Percentiles rank a stretch among this genome's conserved stretches.
These are phyloP conservation scores for Rhamphomyia laevipes DNA, from an alignment of 2,888 invertebrate species.

Conservation along the genomic window DNA sequence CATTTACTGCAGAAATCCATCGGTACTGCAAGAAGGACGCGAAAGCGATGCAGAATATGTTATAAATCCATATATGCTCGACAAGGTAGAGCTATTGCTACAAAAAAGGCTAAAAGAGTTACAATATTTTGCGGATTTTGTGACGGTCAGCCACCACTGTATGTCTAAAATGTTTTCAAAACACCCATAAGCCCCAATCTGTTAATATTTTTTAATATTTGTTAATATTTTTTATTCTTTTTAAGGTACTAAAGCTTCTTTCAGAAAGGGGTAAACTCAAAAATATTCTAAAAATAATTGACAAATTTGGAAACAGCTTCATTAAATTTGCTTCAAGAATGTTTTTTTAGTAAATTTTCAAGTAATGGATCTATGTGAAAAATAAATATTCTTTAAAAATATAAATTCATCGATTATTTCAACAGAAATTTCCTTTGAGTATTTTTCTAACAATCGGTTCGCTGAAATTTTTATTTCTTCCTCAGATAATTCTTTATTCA, in stretches of 20 bases:
- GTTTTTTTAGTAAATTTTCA: neutral
- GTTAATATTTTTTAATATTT: too few species aligned
- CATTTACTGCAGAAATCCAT: conserved; percentile 1
- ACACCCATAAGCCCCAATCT: neutral
- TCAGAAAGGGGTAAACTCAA: neutral
- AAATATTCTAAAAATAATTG: neutral
- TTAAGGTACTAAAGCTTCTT: neutral
- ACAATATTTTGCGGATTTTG: neutral
- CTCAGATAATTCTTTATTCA: neutral
- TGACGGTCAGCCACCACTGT: conserved; percentile 1
- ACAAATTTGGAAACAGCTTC: neutral
- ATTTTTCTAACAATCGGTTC: neutral
- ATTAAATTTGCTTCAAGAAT: neutral
- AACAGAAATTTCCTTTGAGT: neutral
- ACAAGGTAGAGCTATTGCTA: neutral
- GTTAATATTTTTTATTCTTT: neutral
- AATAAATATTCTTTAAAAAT: neutral
- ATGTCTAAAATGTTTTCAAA: conserved; percentile 1
- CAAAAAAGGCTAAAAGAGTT: neutral
- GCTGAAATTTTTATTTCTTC: neutral
- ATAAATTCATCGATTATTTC: neutral
- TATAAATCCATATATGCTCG: conserved; percentile 2
- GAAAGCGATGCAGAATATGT: conserved; percentile 3
- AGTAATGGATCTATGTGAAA: neutral
- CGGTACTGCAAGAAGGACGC: conserved; percentile 1